Evolutionary conservation across 2,797 vertebrate genomes (phyloP).

Genomic region (Poeciliopsis turneri): DNA sequence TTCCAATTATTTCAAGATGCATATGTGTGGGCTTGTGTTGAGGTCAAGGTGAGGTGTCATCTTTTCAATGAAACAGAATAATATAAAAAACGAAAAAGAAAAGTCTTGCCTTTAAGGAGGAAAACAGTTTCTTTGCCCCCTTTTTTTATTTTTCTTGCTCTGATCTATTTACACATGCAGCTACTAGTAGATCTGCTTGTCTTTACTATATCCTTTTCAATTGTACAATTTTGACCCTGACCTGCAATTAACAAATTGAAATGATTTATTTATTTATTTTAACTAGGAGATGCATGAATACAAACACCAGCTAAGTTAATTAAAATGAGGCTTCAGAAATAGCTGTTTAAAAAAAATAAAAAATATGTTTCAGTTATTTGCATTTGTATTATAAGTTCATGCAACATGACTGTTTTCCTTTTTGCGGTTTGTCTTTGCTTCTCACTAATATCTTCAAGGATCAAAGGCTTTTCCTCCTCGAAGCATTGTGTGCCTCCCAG

Average conservation of each 20-base stretch:
- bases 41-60: not conserved
- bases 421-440: slow-evolving; percentile 47
- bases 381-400: slow-evolving; percentile 77
- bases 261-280: slow-evolving; percentile 17
- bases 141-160: not conserved
- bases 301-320: slow-evolving; percentile 73
- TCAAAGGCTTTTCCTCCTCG: slow-evolving; percentile 80
- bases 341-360: slow-evolving; percentile 3
- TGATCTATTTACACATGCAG: not conserved
- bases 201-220: not conserved
- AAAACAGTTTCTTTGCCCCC: slow-evolving; percentile 26
- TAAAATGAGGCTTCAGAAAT: slow-evolving; percentile 65
- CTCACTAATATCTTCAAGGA: slow-evolving; percentile 78
- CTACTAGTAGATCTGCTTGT: not conserved
- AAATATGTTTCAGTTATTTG: slow-evolving; percentile 77
- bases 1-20: slow-evolving; percentile 56
- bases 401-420: slow-evolving; percentile 57
- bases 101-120: not conserved
- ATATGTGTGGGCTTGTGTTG: slow-evolving; percentile 14
- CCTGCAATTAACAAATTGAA: slow-evolving; percentile 3
- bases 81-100: not conserved
- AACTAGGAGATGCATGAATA: slow-evolving; percentile 41
- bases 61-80: not conserved
- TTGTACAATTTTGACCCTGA: slow-evolving; percentile 21
- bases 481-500: slow-evolving; percentile 80